Conservation (phyloP, 35 echinoderm and acorn worm genomes). For the Hemicentrotus pulcherrimus region DNA sequence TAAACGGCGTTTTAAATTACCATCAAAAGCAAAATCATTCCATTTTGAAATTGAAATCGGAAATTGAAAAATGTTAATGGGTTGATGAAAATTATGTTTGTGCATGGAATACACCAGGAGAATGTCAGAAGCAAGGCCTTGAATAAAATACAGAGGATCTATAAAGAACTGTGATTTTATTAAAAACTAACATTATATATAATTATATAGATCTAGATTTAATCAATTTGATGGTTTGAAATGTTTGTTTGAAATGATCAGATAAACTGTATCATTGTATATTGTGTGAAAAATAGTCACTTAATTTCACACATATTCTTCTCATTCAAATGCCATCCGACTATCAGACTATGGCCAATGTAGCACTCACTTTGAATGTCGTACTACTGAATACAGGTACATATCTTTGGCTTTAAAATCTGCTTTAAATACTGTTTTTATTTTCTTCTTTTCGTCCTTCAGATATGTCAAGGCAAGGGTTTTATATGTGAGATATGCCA, state of each 20-base stretch:
- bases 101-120: no score
- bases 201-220: not conserved
- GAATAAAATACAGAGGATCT: no score
- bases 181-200: not conserved
- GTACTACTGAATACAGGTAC: no score
- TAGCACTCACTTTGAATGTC: no score
- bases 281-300: not conserved
- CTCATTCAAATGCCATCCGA: not conserved
- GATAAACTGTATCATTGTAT: not conserved
- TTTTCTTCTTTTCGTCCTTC: constrained; percentile 23
- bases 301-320: not conserved
- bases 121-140: no score
- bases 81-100: not conserved
- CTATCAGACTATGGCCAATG: no score
- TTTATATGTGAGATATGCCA: constrained; percentile 93
- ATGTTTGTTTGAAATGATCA: not conserved
- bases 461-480: constrained; percentile 93
- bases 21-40: not conserved
- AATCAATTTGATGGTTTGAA: not conserved
- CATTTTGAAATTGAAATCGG: no score
- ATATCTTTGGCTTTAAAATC: not conserved
- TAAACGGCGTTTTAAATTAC: not conserved
- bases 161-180: no score
- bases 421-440: not conserved
- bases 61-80: not conserved